These are phyloP conservation scores for Euproctis similis DNA, from an alignment of 2,888 invertebrate species.

Conservation along the genomic window DNA sequence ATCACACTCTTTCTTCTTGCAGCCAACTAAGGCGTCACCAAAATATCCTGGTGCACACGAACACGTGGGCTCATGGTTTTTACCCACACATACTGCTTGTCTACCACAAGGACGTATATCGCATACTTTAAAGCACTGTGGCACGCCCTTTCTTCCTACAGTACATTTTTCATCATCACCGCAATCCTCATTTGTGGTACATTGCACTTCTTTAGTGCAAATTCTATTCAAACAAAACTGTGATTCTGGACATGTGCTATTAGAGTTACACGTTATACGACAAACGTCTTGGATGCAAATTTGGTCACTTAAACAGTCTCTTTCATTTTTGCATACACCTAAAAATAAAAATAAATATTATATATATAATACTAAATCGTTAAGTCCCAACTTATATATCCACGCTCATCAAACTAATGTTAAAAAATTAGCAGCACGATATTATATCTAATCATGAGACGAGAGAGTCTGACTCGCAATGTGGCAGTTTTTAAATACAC, in stretches of 20 bases:
- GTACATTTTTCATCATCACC: conserved; percentile 82
- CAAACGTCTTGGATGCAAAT: conserved; percentile 91
- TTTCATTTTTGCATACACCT: conserved; percentile 85
- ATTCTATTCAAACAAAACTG: conserved; percentile 90
- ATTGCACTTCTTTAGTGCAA: conserved; percentile 88
- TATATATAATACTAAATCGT: no score
- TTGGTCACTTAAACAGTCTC: conserved; percentile 91
- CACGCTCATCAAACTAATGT: no score
- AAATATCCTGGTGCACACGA: conserved; percentile 86
- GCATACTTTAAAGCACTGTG: conserved; percentile 86
- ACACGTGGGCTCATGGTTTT: conserved; percentile 84
- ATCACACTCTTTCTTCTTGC: conserved; percentile 86
- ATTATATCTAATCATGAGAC: no score
- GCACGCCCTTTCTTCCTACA: conserved; percentile 80
- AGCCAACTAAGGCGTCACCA: conserved; percentile 87
- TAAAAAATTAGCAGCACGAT: no score
- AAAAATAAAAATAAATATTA: conserved; percentile 29
- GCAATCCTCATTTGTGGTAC: conserved; percentile 84
- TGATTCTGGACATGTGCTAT: conserved; percentile 88
- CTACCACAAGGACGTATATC: conserved; percentile 84
- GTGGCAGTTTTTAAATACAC: no score
- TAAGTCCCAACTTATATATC: no score
- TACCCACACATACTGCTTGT: conserved; percentile 86
- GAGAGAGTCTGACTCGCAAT: no score
- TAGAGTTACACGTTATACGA: conserved; percentile 86